Conservation (phyloP, 2,113 vertebrate genomes). For the Paracanthobrama guichenoti region DNA sequence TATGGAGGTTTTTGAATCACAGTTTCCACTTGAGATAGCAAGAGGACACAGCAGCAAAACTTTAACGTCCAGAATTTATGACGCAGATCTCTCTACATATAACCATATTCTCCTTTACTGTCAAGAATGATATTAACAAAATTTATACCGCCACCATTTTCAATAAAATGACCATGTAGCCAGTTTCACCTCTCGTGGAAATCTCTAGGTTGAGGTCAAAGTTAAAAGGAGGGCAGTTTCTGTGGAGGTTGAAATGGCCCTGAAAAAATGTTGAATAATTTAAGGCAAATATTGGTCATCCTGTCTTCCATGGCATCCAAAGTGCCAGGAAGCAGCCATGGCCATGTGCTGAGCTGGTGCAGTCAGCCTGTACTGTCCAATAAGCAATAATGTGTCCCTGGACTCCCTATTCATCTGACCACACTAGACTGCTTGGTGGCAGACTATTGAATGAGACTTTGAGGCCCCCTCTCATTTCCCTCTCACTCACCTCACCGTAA, state of each 20-base stretch:
- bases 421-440: slow-evolving; percentile 78
- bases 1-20: background rate
- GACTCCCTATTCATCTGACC: slow-evolving; percentile 76
- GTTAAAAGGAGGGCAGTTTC: slow-evolving; percentile 25
- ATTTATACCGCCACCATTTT: slow-evolving; percentile 52
- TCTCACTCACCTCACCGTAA: slow-evolving; percentile 58
- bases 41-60: slow-evolving; percentile 16
- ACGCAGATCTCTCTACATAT: slow-evolving; percentile 6
- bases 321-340: slow-evolving; percentile 75
- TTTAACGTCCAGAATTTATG: slow-evolving; percentile 39
- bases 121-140: slow-evolving; percentile 46
- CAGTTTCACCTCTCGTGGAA: slow-evolving; percentile 54
- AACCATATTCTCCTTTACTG: slow-evolving; percentile 33
- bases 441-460: slow-evolving; percentile 77
- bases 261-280: slow-evolving; percentile 77
- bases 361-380: slow-evolving; percentile 76
- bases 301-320: slow-evolving; percentile 67
- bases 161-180: slow-evolving; percentile 55
- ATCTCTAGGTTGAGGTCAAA: slow-evolving; percentile 57
- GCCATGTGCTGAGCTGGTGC: slow-evolving; percentile 75
- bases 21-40: slow-evolving; percentile 17
- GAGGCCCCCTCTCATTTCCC: slow-evolving; percentile 67
- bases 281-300: slow-evolving; percentile 73
- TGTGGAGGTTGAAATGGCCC: slow-evolving; percentile 62
- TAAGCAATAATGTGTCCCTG: slow-evolving; percentile 80